These are phyloP conservation scores for Rhodophaea formosa DNA, from an alignment of 2,888 invertebrate genomes.

Conservation along the genomic window DNA sequence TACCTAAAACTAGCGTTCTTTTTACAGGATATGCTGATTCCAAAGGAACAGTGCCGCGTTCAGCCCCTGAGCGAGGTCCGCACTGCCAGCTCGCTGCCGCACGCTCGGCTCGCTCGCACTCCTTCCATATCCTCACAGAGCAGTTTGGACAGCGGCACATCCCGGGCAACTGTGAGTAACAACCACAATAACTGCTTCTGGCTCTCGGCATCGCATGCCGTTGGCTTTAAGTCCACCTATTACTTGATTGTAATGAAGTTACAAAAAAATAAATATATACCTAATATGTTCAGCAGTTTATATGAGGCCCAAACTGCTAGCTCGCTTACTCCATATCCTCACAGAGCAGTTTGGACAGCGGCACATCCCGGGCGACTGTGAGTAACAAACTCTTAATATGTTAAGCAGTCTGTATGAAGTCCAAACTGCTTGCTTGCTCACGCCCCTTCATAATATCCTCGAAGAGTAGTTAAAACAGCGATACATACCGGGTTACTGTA, in stretches of 20 bases:
- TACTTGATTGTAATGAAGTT: too few species aligned
- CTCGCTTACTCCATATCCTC: slow-evolving; percentile 90
- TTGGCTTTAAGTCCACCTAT: too few species aligned
- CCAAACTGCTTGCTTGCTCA: slow-evolving; percentile 80
- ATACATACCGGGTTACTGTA: too few species aligned
- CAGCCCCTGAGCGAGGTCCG: slow-evolving; percentile 81
- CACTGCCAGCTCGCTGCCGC: slow-evolving; percentile 83
- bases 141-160: slow-evolving; percentile 88
- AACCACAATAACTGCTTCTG: too few species aligned
- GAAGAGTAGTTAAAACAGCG: too few species aligned
- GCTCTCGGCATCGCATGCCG: too few species aligned
- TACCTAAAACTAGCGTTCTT: slow-evolving; percentile 3
- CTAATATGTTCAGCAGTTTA: too few species aligned
- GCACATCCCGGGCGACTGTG: slow-evolving; percentile 82
- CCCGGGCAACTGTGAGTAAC: slow-evolving; percentile 75
- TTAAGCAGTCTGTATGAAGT: too few species aligned
- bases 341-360: slow-evolving; percentile 90
- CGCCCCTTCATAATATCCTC: too few species aligned
- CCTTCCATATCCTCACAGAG: slow-evolving; percentile 92
- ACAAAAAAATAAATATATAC: too few species aligned
- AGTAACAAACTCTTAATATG: too few species aligned
- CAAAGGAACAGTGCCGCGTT: slow-evolving; percentile 72
- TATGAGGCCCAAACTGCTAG: slow-evolving; percentile 78
- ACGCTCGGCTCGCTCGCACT: slow-evolving; percentile 87
- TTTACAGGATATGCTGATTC: slow-evolving; percentile 73